phyloP scores from a whole-genome alignment of 1,140 invertebrate species.

The Drosophila varians region DNA sequence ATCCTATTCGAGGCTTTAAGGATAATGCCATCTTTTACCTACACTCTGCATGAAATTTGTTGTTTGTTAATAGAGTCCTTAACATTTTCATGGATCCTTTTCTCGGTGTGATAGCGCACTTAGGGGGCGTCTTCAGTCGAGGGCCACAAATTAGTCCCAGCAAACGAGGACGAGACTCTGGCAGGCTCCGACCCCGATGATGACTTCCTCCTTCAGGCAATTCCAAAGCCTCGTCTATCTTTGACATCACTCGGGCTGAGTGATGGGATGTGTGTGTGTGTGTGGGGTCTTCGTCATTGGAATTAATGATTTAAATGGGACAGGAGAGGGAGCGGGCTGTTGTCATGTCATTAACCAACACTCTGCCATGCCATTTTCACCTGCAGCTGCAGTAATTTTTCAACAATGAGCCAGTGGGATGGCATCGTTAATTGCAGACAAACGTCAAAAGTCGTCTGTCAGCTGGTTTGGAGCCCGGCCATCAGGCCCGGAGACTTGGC shows the following conservation, averaged over 20 bases:
- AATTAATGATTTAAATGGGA: constrained; percentile 75
- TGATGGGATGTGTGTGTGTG: constrained; percentile 54
- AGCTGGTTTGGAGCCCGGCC: constrained; percentile 31
- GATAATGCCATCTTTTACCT: too few relatives aligned
- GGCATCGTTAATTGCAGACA: constrained; percentile 76
- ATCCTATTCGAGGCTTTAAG: background rate
- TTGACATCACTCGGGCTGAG: constrained; percentile 41
- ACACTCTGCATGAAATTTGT: too few relatives aligned
- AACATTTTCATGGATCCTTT: too few relatives aligned
- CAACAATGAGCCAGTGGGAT: constrained; percentile 55
- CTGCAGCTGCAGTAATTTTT: constrained; percentile 75
- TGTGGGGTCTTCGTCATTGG: constrained; percentile 59
- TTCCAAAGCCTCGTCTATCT: constrained; percentile 26
- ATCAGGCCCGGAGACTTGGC: constrained; percentile 33
- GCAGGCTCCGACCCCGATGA: constrained; percentile 3
- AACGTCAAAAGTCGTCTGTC: constrained; percentile 78
- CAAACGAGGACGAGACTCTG: constrained; percentile 53
- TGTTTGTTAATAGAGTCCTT: too few relatives aligned
- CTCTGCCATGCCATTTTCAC: constrained; percentile 74
- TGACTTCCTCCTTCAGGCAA: constrained; percentile 6
- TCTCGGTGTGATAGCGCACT: constrained; percentile 13
- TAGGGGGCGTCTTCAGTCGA: constrained; percentile 41
- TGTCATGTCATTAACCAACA: constrained; percentile 77
- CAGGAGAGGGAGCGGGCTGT: constrained; percentile 13
- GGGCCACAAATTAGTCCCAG: constrained; percentile 67